Evolutionary conservation across 1,140 invertebrate genomes (phyloP).

Genomic region (Euura lappo): DNA sequence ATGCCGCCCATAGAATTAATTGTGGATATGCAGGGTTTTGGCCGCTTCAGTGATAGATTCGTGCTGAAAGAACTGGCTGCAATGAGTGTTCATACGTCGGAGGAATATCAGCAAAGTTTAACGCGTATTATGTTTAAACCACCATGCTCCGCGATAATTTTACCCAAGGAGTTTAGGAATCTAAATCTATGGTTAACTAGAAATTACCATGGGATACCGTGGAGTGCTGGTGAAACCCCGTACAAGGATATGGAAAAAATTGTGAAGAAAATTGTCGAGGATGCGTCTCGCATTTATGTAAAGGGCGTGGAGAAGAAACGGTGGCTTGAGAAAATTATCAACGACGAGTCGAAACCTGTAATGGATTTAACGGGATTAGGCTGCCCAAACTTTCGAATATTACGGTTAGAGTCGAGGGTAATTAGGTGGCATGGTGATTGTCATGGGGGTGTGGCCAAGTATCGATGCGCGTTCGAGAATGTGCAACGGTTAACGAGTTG

Average conservation of each 20-base stretch:
- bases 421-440: background rate
- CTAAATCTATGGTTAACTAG: conserved; percentile 20
- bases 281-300: conserved; percentile 16
- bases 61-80: background rate
- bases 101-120: background rate
- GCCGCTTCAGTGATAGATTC: background rate
- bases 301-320: conserved; percentile 23
- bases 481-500: conserved; percentile 9
- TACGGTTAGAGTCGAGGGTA: background rate
- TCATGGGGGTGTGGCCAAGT: background rate
- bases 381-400: conserved; percentile 19
- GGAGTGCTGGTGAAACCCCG: conserved; percentile 15
- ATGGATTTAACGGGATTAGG: conserved; percentile 18
- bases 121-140: conserved; percentile 18
- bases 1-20: too few relatives aligned
- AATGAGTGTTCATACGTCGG: background rate
- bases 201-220: conserved; percentile 23
- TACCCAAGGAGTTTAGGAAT: conserved; percentile 13
- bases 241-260: conserved; percentile 18
- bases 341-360: conserved; percentile 4
- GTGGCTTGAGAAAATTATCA: conserved; percentile 17
- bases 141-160: conserved; percentile 13
- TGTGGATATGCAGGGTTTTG: background rate
- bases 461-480: conserved; percentile 6
- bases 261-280: conserved; percentile 6